These are phyloP conservation scores for Popillia japonica DNA, from an alignment of 1,140 invertebrate species.

Conservation along the genomic window DNA sequence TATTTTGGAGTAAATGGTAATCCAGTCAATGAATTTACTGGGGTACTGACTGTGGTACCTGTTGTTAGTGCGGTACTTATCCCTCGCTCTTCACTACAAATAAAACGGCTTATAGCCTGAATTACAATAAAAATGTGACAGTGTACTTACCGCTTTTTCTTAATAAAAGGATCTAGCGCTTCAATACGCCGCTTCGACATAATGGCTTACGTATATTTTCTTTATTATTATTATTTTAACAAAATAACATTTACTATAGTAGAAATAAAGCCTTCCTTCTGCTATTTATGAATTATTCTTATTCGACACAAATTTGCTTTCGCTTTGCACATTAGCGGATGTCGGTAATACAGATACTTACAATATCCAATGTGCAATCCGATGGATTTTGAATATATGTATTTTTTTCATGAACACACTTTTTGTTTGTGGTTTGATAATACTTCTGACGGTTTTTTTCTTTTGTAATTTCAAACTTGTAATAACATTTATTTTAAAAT, in stretches of 20 bases:
- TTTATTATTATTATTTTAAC: neutral
- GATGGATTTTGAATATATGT: too few relatives aligned
- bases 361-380: neutral
- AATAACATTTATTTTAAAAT: too few relatives aligned
- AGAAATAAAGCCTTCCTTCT: neutral
- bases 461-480: too few relatives aligned
- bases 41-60: neutral
- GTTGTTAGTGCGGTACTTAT: slow-evolving; percentile 36
- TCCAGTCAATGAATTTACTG: slow-evolving; percentile 73
- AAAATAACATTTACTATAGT: neutral
- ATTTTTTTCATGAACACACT: too few relatives aligned
- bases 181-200: slow-evolving; percentile 88
- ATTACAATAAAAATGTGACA: slow-evolving; percentile 42
- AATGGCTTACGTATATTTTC: neutral
- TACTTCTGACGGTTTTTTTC: too few relatives aligned
- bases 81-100: slow-evolving; percentile 47
- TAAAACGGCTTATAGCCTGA: slow-evolving; percentile 50
- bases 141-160: slow-evolving; percentile 74
- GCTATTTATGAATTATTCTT: neutral
- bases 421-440: too few relatives aligned
- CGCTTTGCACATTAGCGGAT: neutral
- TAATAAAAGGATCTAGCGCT: slow-evolving; percentile 82
- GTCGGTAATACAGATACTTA: neutral
- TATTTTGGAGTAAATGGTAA: slow-evolving; percentile 81
- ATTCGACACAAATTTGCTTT: neutral